Percentiles rank a stretch among this genome's conserved stretches.
Evolutionary conservation across 2,797 vertebrate genomes (phyloP).

Genomic region (Diplodus puntazzo): DNA sequence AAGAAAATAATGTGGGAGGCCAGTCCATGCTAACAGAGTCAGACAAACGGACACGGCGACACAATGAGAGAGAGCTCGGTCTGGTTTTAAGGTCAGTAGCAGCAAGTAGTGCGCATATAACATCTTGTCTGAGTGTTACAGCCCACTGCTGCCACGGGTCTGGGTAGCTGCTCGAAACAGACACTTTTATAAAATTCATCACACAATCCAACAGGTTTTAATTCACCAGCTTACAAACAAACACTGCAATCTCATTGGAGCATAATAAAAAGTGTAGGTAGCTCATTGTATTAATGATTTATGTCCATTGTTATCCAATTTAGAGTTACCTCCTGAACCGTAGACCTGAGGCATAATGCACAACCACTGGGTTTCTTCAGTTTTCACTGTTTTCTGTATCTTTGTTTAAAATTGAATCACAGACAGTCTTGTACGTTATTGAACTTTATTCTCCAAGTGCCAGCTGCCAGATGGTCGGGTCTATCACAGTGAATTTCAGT

Average conservation of each 20-base stretch:
- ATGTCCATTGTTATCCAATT: not conserved
- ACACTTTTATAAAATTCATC: not conserved
- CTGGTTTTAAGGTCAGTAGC: constrained; percentile 24
- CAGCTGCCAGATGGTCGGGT: not conserved
- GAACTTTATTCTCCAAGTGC: not conserved
- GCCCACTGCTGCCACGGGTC: no score
- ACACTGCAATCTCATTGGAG: constrained; percentile 16
- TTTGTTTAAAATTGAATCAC: not conserved
- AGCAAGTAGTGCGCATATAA: constrained; percentile 11
- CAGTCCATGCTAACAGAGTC: not conserved
- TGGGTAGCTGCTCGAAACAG: no score
- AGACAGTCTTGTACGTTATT: not conserved
- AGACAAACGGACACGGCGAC: not conserved
- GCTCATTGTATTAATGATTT: constrained; percentile 2
- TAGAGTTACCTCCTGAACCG: not conserved
- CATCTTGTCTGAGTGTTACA: not conserved
- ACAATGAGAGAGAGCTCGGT: constrained; percentile 9
- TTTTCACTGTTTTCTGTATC: constrained; percentile 18
- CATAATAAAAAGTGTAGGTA: not conserved
- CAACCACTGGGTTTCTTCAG: not conserved
- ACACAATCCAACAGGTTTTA: not conserved
- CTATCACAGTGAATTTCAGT: not conserved
- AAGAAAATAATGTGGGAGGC: not conserved
- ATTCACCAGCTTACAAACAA: not conserved
- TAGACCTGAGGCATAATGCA: not conserved